Base-by-base conservation (phyloP, 2,888 invertebrate genomes). In the Tromatobia lineatoria region DNA sequence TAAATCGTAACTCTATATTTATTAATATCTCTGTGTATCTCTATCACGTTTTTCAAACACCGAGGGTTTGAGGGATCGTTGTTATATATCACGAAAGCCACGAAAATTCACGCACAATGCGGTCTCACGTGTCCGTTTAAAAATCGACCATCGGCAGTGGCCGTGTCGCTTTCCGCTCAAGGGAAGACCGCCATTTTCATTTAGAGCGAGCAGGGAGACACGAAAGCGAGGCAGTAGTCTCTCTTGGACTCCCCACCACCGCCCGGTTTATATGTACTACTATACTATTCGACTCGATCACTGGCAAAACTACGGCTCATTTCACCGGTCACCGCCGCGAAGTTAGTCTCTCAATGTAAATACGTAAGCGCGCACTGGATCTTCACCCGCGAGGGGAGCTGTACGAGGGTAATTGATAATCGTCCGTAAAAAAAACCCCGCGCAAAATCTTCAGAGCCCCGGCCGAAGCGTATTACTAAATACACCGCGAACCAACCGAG, bases 181-280 rank as follows among this genome's bases (percentile, higher is more conserved):
- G 87, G 89, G 88, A 90, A 90, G 89, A 91, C 92, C 93, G 93
- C 93, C 93, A 93, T 93, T 93, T 93, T 93, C 91, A 88, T 91
- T 92, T 90, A 85, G 86, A 85, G 77, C 87, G 88, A 88, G 88
- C 88, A 88, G 83, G 76, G 69, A 84, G 82, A 83, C 74, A 81
- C 80, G 78, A 85, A 75, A 85, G 78, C 78, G 69, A 69, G 74
- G 57, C 84, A 57, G 54, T 61, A 75, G 80, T 66, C 83, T 61
- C 54, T 54, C 74, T 59, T 52, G 34, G 59, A 61, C 59, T 64
- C 69, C 76, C 82, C 47, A 61, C 71, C 71, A 61, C 80, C 76
- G 64, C n/a, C 45, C 20, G 76, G 29, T 66, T 73, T 73, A 61
- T 73, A 61, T 52, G 50, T 52, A 59, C 73, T 73, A 61, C 76